Evolutionary conservation across 2,113 vertebrate genomes (phyloP).

Genomic region (Tragelaphus strepsiceros): DNA sequence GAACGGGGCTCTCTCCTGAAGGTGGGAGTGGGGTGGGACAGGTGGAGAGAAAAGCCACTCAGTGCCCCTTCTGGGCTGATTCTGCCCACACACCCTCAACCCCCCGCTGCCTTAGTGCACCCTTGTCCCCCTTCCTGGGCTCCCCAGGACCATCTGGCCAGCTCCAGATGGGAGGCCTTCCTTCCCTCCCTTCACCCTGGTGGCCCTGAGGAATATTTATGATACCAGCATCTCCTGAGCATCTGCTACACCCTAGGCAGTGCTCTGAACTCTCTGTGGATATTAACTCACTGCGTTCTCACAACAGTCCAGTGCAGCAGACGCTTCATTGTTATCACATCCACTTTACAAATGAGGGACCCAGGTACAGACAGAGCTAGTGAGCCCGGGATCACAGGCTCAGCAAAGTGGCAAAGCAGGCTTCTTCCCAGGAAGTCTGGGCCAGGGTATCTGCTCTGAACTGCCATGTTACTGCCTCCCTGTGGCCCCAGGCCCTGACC

Average conservation of each 20-base stretch:
- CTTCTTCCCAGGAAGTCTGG: neutral
- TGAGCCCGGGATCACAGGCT: neutral
- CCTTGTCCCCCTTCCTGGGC: neutral
- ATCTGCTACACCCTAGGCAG: neutral
- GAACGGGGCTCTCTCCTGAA: neutral
- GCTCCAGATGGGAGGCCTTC: neutral
- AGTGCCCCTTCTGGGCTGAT: neutral
- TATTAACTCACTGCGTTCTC: neutral
- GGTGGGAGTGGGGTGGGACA: fast-evolving
- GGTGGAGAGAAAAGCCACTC: neutral
- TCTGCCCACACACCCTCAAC: neutral
- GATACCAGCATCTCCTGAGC: neutral
- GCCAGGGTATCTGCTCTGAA: neutral
- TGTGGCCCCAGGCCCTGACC: fast-evolving
- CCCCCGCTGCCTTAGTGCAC: neutral
- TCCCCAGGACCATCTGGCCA: neutral
- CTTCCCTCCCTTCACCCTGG: neutral
- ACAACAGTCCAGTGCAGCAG: neutral
- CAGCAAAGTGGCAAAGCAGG: neutral
- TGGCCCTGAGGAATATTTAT: neutral
- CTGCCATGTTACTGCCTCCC: fast-evolving
- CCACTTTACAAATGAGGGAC: neutral
- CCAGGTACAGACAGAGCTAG: too few relatives aligned
- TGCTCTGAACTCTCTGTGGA: neutral
- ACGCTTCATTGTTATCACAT: fast-evolving